phyloP scores from a whole-genome alignment of 2,888 invertebrate species.

The Tinea pellionella region DNA sequence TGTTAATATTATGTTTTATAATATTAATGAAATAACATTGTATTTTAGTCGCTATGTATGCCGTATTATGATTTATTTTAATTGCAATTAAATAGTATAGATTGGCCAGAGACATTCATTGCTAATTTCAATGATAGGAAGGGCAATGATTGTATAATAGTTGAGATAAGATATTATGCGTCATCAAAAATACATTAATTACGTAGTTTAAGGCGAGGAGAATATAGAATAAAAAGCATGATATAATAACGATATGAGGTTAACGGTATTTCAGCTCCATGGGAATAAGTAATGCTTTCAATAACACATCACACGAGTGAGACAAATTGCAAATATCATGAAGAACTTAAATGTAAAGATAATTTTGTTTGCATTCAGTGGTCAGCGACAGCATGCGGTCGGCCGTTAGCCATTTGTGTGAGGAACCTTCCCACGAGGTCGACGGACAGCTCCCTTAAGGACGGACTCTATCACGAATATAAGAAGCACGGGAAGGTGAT shows the following conservation, averaged over 20 bases:
- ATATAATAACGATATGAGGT: background rate
- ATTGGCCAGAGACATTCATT: constrained; percentile 4
- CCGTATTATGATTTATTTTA: constrained; percentile 22
- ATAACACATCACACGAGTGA: background rate
- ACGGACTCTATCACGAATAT: constrained; percentile 98
- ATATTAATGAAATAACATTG: too few species aligned
- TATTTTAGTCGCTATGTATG: constrained; percentile 16
- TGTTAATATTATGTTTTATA: too few species aligned
- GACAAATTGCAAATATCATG: background rate
- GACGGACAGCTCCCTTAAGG: constrained; percentile 94
- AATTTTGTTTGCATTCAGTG: constrained; percentile 37
- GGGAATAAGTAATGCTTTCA: background rate
- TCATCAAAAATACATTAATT: background rate
- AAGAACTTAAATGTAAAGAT: background rate
- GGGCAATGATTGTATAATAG: background rate
- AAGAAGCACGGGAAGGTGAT: constrained; percentile 98
- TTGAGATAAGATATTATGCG: background rate
- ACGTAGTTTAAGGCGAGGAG: background rate
- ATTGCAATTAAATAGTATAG: background rate
- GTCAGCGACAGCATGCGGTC: constrained; percentile 75
- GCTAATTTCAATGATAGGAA: background rate
- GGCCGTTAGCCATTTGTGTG: constrained; percentile 91
- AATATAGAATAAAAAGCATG: background rate
- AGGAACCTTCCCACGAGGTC: constrained; percentile 90
- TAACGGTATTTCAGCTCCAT: background rate